Conservation (phyloP, 2,888 invertebrate species). For the Schizotus pectinicornis region DNA sequence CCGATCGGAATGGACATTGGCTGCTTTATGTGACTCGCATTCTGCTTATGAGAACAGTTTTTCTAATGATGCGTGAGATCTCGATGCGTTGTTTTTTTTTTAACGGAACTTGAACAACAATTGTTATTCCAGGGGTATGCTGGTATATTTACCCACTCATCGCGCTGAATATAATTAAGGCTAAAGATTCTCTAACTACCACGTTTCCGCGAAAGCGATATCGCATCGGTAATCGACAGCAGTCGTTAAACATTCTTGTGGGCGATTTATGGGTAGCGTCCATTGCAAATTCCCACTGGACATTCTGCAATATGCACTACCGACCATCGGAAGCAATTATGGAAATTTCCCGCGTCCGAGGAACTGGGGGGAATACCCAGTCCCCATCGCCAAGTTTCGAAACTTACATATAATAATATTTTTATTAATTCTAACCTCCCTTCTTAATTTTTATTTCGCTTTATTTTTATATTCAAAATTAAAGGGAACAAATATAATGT, state of each 20-base stretch:
- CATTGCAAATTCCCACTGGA: background rate
- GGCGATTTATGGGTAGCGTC: conserved; percentile 33
- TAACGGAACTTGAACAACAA: conserved; percentile 3
- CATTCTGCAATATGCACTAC: too few relatives aligned
- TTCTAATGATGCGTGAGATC: conserved; percentile 24
- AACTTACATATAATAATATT: too few relatives aligned
- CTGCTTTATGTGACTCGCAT: conserved; percentile 25
- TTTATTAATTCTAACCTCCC: too few relatives aligned
- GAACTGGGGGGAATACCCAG: too few relatives aligned
- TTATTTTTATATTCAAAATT: too few relatives aligned
- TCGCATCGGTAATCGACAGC: conserved; percentile 34
- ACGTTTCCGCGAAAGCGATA: conserved; percentile 31
- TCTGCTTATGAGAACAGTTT: conserved; percentile 15
- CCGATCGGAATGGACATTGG: conserved; percentile 5
- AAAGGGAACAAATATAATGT: too few relatives aligned
- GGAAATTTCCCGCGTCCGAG: too few relatives aligned
- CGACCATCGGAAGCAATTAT: too few relatives aligned
- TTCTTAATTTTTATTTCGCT: too few relatives aligned
- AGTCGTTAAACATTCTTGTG: conserved; percentile 36
- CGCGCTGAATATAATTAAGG: conserved; percentile 27
- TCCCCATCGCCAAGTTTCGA: too few relatives aligned
- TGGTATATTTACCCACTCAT: conserved; percentile 29
- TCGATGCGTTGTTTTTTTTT: conserved; percentile 15
- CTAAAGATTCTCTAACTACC: conserved; percentile 28
- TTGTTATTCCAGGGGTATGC: conserved; percentile 23